Base-by-base conservation (phyloP, 2,888 invertebrate genomes). In the Phytoseiulus persimilis region DNA sequence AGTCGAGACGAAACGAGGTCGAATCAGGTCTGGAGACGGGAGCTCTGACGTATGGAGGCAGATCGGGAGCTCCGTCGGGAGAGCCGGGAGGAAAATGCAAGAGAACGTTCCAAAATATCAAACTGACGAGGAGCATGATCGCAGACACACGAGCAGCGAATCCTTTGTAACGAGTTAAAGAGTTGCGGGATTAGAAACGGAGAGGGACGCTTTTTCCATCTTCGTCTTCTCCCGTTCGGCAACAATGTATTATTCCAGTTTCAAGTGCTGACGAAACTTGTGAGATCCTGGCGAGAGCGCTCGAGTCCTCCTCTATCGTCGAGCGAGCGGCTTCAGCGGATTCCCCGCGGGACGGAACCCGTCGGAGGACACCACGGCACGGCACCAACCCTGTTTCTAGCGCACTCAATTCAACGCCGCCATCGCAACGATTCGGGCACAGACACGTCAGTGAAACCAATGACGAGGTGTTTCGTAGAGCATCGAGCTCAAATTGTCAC, bases 201-300 rank as follows among this genome's bases (percentile, higher is more conserved):
- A 65, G 18, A 65, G 65, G 18, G 65, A 65, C 65, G 65, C 65
- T 65, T 65, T 65, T 65, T 65, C 18, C 65, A 3, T 65, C 65
- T 65, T 65, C 28, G 65, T 65, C 65, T 65, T 65, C 65, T 14
- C 65, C 65, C 65, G 23, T 65, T 65, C 65, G 65, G 65, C 18
- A 65, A 65, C 65, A 65, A 65, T 65, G 65, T 65, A 65, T 65
- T 65, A 2, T 23, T 65, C 65, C 65, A 65, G 65, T 65, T 65
- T 65, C 65, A 65, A 65, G 65, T 65, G 65, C 65, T 65, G 65
- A 65, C 65, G 65, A 65, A 65, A 65, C 65, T 65, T 65, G 65
- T 65, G 65, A 65, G 65, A 65, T 65, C 65, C 65, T 65, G 65
- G 5, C 65, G 65, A 11, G 65, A 65, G 65, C 18, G 65, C 65